A percentile compares a stretch with the other conserved stretches of the same genome.
These are phyloP conservation scores for Noctua janthina DNA, from an alignment of 2,888 invertebrate genomes.

Conservation along the genomic window DNA sequence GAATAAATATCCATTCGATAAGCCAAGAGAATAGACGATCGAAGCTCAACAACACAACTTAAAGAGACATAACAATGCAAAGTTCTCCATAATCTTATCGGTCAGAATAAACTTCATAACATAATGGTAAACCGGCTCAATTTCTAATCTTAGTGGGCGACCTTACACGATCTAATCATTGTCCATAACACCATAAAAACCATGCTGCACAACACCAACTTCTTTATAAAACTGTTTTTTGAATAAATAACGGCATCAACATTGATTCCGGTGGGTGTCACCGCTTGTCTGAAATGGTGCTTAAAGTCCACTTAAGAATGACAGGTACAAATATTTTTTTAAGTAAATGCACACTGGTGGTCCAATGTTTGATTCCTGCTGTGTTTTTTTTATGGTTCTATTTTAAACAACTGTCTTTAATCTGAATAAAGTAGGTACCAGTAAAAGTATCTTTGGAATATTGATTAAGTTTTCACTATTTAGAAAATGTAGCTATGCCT, in stretches of 20 bases:
- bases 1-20: not conserved
- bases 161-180: conserved; percentile 38
- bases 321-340: conserved; percentile 56
- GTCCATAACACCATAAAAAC: conserved; percentile 36
- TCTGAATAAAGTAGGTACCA: not conserved
- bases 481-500: too few relatives aligned
- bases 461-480: not conserved
- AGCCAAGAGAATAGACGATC: not conserved
- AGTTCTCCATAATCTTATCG: conserved; percentile 39
- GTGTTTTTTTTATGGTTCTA: conserved; percentile 11
- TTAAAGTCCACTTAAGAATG: conserved; percentile 49
- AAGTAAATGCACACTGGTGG: conserved; percentile 47
- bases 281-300: conserved; percentile 47
- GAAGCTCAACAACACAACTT: conserved; percentile 15
- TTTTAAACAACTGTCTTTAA: conserved; percentile 13
- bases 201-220: conserved; percentile 12
- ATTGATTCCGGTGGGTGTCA: conserved; percentile 52
- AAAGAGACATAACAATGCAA: conserved; percentile 20
- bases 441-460: not conserved
- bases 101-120: conserved; percentile 34
- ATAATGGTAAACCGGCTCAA: conserved; percentile 31
- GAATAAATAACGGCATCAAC: conserved; percentile 48
- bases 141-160: conserved; percentile 56
- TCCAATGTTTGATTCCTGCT: conserved; percentile 34
- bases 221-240: conserved; percentile 18